Evolutionary conservation across 2,797 vertebrate species (phyloP).

Genomic region (Spinibarbus caldwelli): DNA sequence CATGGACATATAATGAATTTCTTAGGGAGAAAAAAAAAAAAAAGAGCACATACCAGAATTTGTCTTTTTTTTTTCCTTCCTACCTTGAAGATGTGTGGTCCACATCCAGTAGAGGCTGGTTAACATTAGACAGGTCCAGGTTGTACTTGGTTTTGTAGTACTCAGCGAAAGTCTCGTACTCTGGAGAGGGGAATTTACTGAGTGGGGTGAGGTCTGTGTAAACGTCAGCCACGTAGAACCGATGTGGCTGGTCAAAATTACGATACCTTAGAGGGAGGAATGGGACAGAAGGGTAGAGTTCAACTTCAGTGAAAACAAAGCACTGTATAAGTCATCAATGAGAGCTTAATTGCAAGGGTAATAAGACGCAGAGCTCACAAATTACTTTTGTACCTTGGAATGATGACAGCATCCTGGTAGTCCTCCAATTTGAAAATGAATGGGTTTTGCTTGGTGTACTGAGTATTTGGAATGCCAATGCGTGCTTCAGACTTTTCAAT

Average conservation of each 20-base stretch:
- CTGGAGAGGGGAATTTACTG: slow-evolving; percentile 98
- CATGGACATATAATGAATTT: slow-evolving; percentile 1
- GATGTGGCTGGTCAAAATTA: slow-evolving; percentile 99
- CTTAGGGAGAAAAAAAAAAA: neutral
- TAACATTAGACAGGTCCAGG: slow-evolving; percentile 98
- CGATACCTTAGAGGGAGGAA: slow-evolving; percentile 84
- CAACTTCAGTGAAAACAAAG: slow-evolving; percentile 27
- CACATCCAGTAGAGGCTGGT: slow-evolving; percentile 97
- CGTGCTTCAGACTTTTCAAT: slow-evolving; percentile 98
- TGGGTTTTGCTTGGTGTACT: slow-evolving; percentile 94
- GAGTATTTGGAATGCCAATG: slow-evolving; percentile 97
- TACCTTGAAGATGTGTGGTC: slow-evolving; percentile 99
- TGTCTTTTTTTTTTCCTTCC: neutral
- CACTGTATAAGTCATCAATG: slow-evolving; percentile 5
- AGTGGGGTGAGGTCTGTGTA: slow-evolving; percentile 98
- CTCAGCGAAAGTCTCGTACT: slow-evolving; percentile 98
- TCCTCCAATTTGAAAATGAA: slow-evolving; percentile 97
- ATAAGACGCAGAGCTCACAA: neutral
- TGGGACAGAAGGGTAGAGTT: neutral
- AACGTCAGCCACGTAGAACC: slow-evolving; percentile 98
- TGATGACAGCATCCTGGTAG: slow-evolving; percentile 99
- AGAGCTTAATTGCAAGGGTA: slow-evolving; percentile 28
- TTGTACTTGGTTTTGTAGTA: slow-evolving; percentile 99
- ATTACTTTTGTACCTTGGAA: slow-evolving; percentile 86
- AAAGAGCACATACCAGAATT: slow-evolving; percentile 15